Conservation (phyloP, 2,113 vertebrate genomes). For the Pachypanchax playfairii region DNA sequence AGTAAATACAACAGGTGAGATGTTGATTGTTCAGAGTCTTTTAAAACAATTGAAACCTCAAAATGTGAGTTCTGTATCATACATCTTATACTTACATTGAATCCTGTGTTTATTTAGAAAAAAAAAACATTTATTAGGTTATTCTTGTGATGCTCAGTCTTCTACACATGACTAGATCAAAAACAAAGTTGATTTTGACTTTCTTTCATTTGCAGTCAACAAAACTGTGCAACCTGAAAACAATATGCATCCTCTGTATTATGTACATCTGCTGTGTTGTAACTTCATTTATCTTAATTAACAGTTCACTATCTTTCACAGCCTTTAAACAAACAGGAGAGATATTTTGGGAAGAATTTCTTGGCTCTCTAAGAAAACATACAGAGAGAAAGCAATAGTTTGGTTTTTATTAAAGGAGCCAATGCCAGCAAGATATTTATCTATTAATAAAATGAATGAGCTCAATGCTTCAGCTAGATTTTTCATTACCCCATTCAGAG, state of each 20-base stretch:
- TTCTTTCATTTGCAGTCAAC: too few relatives aligned
- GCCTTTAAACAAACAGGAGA: not conserved
- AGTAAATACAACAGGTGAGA: too few relatives aligned
- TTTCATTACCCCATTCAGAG: not conserved
- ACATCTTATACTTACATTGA: too few relatives aligned
- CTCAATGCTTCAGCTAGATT: slow-evolving; percentile 9
- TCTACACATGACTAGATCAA: not conserved
- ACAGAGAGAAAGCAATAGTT: slow-evolving; percentile 14
- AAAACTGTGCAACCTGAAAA: not conserved
- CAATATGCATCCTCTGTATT: not conserved
- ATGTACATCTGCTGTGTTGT: slow-evolving; percentile 1
- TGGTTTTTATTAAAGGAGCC: slow-evolving; percentile 6
- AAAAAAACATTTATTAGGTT: too few relatives aligned
- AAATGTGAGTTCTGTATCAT: too few relatives aligned
- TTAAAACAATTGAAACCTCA: too few relatives aligned
- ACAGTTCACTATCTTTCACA: slow-evolving; percentile 1
- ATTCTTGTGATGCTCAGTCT: not conserved
- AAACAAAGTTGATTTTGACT: not conserved
- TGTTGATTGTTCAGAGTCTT: too few relatives aligned
- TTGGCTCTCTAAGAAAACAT: slow-evolving; percentile 16
- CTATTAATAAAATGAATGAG: slow-evolving; percentile 3
- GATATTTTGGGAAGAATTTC: slow-evolving; percentile 4
- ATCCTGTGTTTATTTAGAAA: too few relatives aligned
- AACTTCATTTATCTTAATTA: not conserved
- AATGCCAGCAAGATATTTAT: slow-evolving; percentile 8